Percentiles rank a stretch among this genome's conserved stretches.
Conservation (phyloP, 2,113 vertebrate genomes). For the Phyllostomus discolor region DNA sequence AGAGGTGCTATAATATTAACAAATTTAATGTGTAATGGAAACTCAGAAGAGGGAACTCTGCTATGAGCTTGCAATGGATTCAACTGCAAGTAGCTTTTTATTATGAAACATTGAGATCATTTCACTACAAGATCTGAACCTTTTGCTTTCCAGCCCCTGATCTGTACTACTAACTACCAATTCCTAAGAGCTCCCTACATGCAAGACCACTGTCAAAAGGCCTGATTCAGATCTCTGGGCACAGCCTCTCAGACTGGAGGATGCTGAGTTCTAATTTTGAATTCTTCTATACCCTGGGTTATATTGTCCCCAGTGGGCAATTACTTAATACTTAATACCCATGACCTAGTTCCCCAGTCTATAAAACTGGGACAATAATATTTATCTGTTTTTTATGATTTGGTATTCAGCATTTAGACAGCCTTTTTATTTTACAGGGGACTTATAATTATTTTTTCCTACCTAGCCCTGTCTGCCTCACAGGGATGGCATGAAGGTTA, state of each 20-base stretch:
- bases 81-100: neutral
- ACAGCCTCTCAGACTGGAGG: neutral
- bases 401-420: conserved; percentile 21
- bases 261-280: conserved; percentile 1
- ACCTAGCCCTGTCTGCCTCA: conserved; percentile 2
- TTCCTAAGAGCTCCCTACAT: neutral
- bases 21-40: neutral
- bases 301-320: neutral
- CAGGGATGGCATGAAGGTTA: neutral
- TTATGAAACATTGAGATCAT: neutral
- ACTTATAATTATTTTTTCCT: conserved; percentile 27
- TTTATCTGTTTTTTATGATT: conserved; percentile 44
- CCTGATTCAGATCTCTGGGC: neutral
- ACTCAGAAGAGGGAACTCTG: neutral
- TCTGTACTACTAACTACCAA: neutral
- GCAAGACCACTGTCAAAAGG: neutral
- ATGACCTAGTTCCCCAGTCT: conserved; percentile 43
- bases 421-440: conserved; percentile 37
- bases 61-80: neutral
- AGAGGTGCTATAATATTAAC: neutral
- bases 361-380: conserved; percentile 52
- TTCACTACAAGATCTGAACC: neutral
- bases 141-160: neutral
- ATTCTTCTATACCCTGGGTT: neutral
- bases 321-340: neutral